Evolutionary conservation across 2,888 invertebrate genomes (phyloP), one percentile per base, ranked within the genome.

Genomic region (Spatulosminthurus flaviceps): DNA sequence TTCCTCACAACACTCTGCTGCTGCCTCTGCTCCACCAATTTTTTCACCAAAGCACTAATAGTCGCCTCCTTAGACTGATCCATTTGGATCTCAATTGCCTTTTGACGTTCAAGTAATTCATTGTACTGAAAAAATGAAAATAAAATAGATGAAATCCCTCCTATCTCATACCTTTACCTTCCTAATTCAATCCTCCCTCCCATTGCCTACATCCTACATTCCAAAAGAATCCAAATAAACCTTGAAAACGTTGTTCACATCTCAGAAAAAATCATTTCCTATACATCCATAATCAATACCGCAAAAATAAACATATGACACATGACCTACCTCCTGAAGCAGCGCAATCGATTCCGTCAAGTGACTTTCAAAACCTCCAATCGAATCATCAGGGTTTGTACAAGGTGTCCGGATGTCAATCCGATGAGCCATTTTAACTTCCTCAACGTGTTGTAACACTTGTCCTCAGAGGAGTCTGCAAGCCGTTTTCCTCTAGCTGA

Each of bases 21-120:
- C 69, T 77, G 34, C 26, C 43, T 77, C 11, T 69, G 67, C 11
- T 77, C 43, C 16, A 77, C 19, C 51, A 77, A 69, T 41, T 43
- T 24, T 28, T 77, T 66, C 19, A 77, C 67, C 43, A 77, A 51
- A 22, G 22, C 43, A 24, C 13, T 67, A 69, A 77, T 67, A 21
- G 77, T 77, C 7, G 24, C 43, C n/a, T 67, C 4, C 26, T 67
- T 77, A n/a, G 42, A 43, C 13, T 26, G 66, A 19, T 67, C 67
- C 9, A 77, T 1, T 21, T 77, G 51, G 19, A 41, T 43, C 43
- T 77, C 67, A 22, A 77, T 22, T 9, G 13, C 26, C 34, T 75
- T 75, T 29, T 64, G 61, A 19, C 26, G 42, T n/a, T 67, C 69
- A 0, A 42, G 0, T 9, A 43, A 0, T 28, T 67, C 7, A 11